Conservation (phyloP, 2,888 invertebrate species). For the Furcula furcula region DNA sequence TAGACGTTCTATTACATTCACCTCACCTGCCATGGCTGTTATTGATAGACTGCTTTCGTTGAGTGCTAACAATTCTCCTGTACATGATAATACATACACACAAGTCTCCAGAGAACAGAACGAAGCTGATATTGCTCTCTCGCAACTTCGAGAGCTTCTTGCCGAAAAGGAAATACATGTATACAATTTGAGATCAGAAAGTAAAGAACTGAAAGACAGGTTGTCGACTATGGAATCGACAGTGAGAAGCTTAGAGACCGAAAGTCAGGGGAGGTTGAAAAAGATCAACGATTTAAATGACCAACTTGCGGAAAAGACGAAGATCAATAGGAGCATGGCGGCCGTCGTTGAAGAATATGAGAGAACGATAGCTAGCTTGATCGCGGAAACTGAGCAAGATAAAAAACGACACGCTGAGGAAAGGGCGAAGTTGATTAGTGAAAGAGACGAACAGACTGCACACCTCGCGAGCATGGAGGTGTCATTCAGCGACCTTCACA, state of each 20-base stretch:
- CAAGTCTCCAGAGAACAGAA: constrained; percentile 45
- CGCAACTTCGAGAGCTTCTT: constrained; percentile 75
- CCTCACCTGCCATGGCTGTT: constrained; percentile 77
- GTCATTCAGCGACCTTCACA: constrained; percentile 84
- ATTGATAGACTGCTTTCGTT: constrained; percentile 74
- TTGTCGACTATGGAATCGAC: constrained; percentile 60
- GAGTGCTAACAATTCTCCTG: constrained; percentile 57
- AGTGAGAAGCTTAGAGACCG: constrained; percentile 55
- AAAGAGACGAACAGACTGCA: constrained; percentile 83
- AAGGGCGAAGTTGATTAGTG: constrained; percentile 74
- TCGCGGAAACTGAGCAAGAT: constrained; percentile 87
- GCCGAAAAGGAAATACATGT: constrained; percentile 79
- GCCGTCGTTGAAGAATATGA: constrained; percentile 89
- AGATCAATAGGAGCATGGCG: constrained; percentile 81
- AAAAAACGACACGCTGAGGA: constrained; percentile 81
- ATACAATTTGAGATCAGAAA: constrained; percentile 73
- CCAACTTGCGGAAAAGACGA: constrained; percentile 63
- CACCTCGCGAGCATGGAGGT: constrained; percentile 84
- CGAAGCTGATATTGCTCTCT: constrained; percentile 62
- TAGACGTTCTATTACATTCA: constrained; percentile 66
- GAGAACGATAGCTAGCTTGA: constrained; percentile 88
- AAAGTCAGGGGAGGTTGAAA: constrained; percentile 53
- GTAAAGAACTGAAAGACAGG: constrained; percentile 72
- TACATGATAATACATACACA: constrained; percentile 44
- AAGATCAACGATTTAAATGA: constrained; percentile 64